Percentiles rank a stretch among this genome's conserved stretches.
phyloP scores from a whole-genome alignment of 2,113 vertebrate genomes.

The Eubucco bourcierii region DNA sequence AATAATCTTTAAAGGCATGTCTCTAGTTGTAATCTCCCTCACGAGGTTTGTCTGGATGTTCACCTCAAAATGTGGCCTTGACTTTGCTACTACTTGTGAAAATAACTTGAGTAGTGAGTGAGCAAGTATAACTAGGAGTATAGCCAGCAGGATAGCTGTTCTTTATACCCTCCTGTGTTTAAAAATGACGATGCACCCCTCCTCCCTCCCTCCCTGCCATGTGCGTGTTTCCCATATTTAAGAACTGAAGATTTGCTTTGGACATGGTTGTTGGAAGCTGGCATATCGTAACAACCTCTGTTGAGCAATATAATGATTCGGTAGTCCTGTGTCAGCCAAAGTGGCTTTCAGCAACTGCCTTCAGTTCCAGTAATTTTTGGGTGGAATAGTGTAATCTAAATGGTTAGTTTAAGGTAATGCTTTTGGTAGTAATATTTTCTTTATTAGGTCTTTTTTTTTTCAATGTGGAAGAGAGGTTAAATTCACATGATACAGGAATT shows the following conservation, averaged over 20 bases:
- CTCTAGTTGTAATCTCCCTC: background rate
- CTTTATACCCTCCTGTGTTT: background rate
- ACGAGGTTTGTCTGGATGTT: background rate
- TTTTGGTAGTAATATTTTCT: background rate
- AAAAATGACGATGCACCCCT: background rate
- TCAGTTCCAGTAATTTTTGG: background rate
- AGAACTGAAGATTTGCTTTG: background rate
- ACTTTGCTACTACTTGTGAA: background rate
- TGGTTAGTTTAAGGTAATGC: background rate
- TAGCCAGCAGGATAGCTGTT: background rate
- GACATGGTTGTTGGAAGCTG: background rate
- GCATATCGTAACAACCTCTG: background rate
- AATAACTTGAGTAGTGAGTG: background rate
- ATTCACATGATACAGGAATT: background rate
- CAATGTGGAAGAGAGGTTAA: background rate
- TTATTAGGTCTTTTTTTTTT: background rate
- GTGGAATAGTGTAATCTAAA: background rate
- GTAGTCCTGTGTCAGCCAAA: background rate
- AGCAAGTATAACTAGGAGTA: background rate
- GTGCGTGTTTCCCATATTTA: background rate
- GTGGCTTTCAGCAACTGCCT: background rate
- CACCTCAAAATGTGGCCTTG: background rate
- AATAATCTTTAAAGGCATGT: background rate
- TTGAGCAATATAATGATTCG: background rate
- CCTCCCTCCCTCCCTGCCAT: rapidly evolving